phyloP scores from a whole-genome alignment of 2,888 invertebrate genomes.

The Eilema griseolum region DNA sequence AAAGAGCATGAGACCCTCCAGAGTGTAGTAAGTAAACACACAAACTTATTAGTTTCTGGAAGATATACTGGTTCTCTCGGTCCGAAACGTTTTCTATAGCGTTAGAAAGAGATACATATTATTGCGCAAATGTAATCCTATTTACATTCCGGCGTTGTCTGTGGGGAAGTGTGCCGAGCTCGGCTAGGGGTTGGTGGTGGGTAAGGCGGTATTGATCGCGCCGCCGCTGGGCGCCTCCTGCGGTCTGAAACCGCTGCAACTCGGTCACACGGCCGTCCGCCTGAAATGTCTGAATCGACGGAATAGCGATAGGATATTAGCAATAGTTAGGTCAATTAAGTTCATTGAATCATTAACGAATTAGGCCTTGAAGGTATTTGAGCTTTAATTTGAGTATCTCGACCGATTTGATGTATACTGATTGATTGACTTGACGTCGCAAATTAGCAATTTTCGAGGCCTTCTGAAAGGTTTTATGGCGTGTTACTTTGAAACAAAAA shows the following conservation, averaged over 20 bases:
- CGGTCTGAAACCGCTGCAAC: neutral
- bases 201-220: slow-evolving; percentile 19
- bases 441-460: neutral
- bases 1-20: neutral
- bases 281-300: slow-evolving; percentile 1
- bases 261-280: neutral
- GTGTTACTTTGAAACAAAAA: too few species aligned
- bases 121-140: slow-evolving; percentile 10
- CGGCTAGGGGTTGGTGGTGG: slow-evolving; percentile 7
- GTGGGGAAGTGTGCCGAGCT: slow-evolving; percentile 20
- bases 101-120: neutral
- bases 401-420: slow-evolving; percentile 1
- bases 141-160: slow-evolving; percentile 13
- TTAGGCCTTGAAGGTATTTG: slow-evolving; percentile 39
- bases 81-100: neutral
- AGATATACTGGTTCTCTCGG: neutral
- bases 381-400: slow-evolving; percentile 29
- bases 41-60: neutral
- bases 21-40: neutral
- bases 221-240: slow-evolving; percentile 4
- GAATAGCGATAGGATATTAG: slow-evolving; percentile 11
- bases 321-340: slow-evolving; percentile 20
- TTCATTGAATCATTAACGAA: slow-evolving; percentile 34
- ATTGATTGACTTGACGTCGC: neutral
- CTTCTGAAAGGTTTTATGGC: too few species aligned